Base-by-base conservation (phyloP, 1,140 invertebrate species). In the Apis mellifera region DNA sequence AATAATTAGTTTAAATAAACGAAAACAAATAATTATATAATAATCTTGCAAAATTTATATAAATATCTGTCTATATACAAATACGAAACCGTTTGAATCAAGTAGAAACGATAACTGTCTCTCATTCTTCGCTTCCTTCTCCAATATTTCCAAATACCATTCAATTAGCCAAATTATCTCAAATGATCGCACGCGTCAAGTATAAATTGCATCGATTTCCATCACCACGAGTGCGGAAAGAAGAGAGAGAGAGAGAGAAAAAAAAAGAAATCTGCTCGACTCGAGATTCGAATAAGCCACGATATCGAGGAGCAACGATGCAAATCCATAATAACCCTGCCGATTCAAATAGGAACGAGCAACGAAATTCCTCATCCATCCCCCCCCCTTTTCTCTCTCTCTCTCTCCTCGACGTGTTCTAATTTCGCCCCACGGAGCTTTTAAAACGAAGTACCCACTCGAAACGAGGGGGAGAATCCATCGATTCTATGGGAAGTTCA, bases 381-480 rank as follows among this genome's bases (percentile, higher is more conserved):
- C 74, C 57, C 54, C 19, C 65, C 75, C 21, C 64, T 17, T 57
- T n/a, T 17, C 32, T 42, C 17, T 62, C n/a, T 42, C 13, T 21
- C 17, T n/a, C 5, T 13, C 11, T 32, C 11, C 32, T 42, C 71
- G 60, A 48, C 54, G 68, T 72, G 76, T 83, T 83, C 82, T 83
- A 78, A 78, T 83, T 83, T 72, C 82, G 69, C 76, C 54, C 82
- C 69, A 60, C 48, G 68, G 76, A 73, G 76, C 82, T 83, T 79
- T 83, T 83, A 83, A 83, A 78, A 66, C 82, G 76, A 83, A 79
- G 68, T 78, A 42, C 50, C 81, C 66, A 82, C 81, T 82, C 75
- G 81, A 70, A 42, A 68, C 21, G 32, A 32, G 55, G 59, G 71
- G 75, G 64, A 60, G 64, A n/a, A n/a, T 59, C 79, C 66, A 82